A percentile compares a stretch with the other conserved stretches of the same genome.
Evolutionary conservation across 2,113 vertebrate genomes (phyloP).

Genomic region (Lophius piscatorius): DNA sequence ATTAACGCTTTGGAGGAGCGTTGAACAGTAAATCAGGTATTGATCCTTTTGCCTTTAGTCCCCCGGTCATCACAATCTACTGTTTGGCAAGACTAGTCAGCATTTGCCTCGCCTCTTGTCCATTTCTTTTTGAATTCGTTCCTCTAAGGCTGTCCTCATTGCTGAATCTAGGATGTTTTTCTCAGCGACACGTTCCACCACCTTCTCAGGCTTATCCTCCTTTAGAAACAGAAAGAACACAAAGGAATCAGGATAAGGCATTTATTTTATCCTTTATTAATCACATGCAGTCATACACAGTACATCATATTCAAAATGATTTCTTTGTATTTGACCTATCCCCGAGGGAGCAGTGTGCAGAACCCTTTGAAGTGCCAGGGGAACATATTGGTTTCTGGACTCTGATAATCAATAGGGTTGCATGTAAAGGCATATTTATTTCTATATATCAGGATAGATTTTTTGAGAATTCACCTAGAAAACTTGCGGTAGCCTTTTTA

Average conservation of each 20-base stretch:
- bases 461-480: no score
- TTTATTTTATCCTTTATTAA: no score
- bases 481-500: no score
- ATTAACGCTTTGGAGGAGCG: conserved; percentile 10
- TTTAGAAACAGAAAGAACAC: conserved; percentile 54
- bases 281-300: no score
- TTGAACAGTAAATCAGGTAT: conserved; percentile 2
- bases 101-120: conserved; percentile 83
- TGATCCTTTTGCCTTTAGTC: conserved; percentile 8
- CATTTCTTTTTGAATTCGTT: conserved; percentile 85
- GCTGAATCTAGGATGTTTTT: conserved; percentile 83
- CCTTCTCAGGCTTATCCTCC: conserved; percentile 86
- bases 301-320: no score
- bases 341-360: no score
- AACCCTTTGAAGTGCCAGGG: no score
- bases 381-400: no score
- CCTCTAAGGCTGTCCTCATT: conserved; percentile 84
- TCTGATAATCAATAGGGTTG: no score
- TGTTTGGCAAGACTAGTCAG: conserved; percentile 59
- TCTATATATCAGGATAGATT: no score
- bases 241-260: not conserved
- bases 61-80: conserved; percentile 3
- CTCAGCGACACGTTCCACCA: conserved; percentile 83
- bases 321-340: no score
- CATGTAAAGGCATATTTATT: no score